These are phyloP conservation scores for Poecilia picta DNA, from an alignment of 2,797 vertebrate genomes.

Conservation along the genomic window DNA sequence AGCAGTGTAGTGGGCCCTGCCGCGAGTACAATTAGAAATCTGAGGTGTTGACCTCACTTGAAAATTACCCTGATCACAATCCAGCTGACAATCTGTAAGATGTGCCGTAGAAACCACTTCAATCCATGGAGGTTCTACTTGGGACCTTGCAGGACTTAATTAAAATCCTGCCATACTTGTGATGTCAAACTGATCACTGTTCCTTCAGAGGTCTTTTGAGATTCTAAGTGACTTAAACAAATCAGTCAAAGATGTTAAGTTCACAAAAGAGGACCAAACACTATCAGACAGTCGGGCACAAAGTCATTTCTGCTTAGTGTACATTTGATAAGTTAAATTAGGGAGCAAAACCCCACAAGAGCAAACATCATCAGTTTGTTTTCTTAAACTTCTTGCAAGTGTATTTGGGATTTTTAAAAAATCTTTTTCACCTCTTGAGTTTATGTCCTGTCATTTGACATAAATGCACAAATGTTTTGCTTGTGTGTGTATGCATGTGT, in stretches of 20 bases:
- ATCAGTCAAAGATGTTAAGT: not conserved
- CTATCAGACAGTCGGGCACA: not conserved
- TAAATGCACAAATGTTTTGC: conserved; percentile 35
- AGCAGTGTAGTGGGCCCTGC: not conserved
- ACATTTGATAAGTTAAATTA: not conserved
- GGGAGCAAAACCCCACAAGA: not conserved
- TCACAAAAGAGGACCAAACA: not conserved
- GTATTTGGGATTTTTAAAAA: conserved; percentile 7
- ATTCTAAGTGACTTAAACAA: not conserved
- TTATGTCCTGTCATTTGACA: conserved; percentile 35
- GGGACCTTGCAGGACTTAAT: not conserved
- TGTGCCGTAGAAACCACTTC: not conserved
- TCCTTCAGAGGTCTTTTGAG: not conserved
- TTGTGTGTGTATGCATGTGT: conserved; percentile 1
- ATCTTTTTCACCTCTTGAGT: conserved; percentile 23
- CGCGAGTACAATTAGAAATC: not conserved
- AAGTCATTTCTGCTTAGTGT: not conserved
- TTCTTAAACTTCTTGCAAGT: conserved; percentile 4
- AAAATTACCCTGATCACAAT: not conserved
- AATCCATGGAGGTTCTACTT: not conserved
- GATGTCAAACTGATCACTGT: not conserved
- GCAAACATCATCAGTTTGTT: not conserved
- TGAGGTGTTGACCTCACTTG: not conserved
- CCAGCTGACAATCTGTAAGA: not conserved
- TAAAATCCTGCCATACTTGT: not conserved